Conservation (phyloP, 1,140 invertebrate species). For the Ectropis grisescens region DNA sequence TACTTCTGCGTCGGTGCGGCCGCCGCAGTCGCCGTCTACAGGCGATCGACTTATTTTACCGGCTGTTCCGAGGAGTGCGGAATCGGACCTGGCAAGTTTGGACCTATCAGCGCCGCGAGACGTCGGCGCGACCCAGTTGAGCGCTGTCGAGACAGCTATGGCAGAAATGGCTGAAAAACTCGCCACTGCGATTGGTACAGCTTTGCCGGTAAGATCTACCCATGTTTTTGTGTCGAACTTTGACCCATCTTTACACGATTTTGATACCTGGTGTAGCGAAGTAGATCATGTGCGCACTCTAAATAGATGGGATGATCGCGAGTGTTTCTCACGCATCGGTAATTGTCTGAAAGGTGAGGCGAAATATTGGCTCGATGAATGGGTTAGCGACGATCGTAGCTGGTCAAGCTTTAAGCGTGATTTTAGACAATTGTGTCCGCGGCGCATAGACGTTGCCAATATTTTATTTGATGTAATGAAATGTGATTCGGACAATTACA, state of each 20-base stretch:
- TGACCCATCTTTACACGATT: not conserved
- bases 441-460: conserved; percentile 5
- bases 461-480: conserved; percentile 15
- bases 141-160: too few relatives aligned
- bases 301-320: not conserved
- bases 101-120: too few relatives aligned
- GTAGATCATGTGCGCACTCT: not conserved
- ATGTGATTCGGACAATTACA: conserved; percentile 10
- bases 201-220: not conserved
- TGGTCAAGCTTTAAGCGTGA: conserved; percentile 18
- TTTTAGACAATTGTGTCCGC: conserved; percentile 13
- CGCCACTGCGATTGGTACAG: not conserved
- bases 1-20: too few relatives aligned
- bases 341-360: conserved; percentile 13
- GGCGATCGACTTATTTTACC: too few relatives aligned
- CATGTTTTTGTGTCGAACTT: not conserved
- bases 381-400: conserved; percentile 11
- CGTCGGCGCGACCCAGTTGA: too few relatives aligned
- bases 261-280: not conserved
- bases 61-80: too few relatives aligned
- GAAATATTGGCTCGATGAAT: conserved; percentile 12
- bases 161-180: not conserved
- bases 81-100: too few relatives aligned
- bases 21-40: too few relatives aligned
- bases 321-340: conserved; percentile 9